Percentiles rank a stretch among this genome's conserved stretches.
phyloP scores from a whole-genome alignment of 35 echinoderm and acorn worm genomes.

The Hemicentrotus pulcherrimus region DNA sequence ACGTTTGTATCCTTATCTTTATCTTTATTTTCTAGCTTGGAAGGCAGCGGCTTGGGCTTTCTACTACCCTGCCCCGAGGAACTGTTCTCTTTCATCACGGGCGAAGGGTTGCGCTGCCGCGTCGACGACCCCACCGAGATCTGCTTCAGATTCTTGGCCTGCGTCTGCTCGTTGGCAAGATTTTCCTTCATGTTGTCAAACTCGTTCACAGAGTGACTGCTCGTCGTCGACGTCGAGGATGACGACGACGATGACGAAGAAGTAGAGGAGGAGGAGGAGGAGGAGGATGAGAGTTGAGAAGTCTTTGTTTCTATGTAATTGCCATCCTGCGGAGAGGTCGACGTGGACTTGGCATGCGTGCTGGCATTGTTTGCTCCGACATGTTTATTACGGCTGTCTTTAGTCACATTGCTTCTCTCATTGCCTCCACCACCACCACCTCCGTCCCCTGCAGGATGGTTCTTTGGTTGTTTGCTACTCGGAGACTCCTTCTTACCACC shows the following conservation, averaged over 20 bases:
- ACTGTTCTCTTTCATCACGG: slow-evolving; percentile 57
- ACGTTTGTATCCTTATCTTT: slow-evolving; percentile 75
- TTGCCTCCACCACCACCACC: slow-evolving; percentile 42
- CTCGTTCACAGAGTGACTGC: slow-evolving; percentile 80
- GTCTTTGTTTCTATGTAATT: slow-evolving; percentile 84
- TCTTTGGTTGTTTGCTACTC: slow-evolving; percentile 60
- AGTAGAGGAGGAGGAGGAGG: slow-evolving; percentile 39
- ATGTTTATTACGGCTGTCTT: slow-evolving; percentile 70
- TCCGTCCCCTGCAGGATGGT: slow-evolving; percentile 39
- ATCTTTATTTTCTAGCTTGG: slow-evolving; percentile 88
- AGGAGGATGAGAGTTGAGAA: slow-evolving; percentile 32
- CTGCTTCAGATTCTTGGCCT: slow-evolving; percentile 84
- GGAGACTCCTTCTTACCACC: slow-evolving; percentile 70
- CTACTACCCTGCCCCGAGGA: slow-evolving; percentile 59
- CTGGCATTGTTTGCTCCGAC: slow-evolving; percentile 74
- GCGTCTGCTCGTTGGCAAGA: slow-evolving; percentile 91
- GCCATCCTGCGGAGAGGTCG: slow-evolving; percentile 34
- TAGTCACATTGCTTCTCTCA: slow-evolving; percentile 57
- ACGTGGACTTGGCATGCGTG: slow-evolving; percentile 42
- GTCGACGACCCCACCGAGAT: slow-evolving; percentile 59
- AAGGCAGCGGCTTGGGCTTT: slow-evolving; percentile 67
- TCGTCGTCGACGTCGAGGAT: slow-evolving; percentile 19
- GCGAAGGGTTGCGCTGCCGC: slow-evolving; percentile 42
- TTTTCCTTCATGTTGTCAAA: slow-evolving; percentile 85
- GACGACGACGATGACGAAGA: not conserved